Percentiles rank a stretch among this genome's conserved stretches.
These are phyloP conservation scores for Xanthia togata DNA, from an alignment of 2,888 invertebrate species.

Conservation along the genomic window DNA sequence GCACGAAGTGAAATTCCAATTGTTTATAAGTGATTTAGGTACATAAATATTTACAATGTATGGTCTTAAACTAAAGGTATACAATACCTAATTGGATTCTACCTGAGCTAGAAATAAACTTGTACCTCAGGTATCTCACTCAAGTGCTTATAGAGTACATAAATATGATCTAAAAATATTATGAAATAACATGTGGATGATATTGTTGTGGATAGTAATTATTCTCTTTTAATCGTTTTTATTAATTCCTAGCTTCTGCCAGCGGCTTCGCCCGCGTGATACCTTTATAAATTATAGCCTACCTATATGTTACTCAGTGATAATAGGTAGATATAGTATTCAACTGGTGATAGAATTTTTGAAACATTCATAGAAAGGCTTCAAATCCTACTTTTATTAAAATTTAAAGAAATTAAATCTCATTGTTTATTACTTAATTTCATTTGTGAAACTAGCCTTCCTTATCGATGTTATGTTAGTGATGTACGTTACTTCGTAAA, in stretches of 20 bases:
- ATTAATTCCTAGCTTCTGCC: neutral
- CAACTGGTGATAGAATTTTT: too few relatives aligned
- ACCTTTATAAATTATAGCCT: too few relatives aligned
- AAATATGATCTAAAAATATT: neutral
- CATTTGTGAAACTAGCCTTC: neutral
- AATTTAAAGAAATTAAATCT: neutral
- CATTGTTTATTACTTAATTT: neutral
- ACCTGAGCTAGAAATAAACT: neutral
- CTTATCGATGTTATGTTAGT: neutral
- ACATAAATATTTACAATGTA: neutral
- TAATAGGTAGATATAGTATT: too few relatives aligned
- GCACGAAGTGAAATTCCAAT: neutral
- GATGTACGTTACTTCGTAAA: slow-evolving; percentile 1
- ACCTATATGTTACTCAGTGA: too few relatives aligned
- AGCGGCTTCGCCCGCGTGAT: too few relatives aligned
- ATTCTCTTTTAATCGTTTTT: neutral
- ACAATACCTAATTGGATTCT: neutral
- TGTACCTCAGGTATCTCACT: neutral
- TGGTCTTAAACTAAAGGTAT: neutral
- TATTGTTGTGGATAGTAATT: neutral
- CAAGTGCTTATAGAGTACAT: neutral
- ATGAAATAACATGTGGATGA: neutral
- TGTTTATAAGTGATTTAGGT: neutral
- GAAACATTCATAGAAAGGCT: neutral
- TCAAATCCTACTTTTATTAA: neutral